Evolutionary conservation across 2,888 invertebrate genomes (phyloP).

Genomic region (Clunio marinus): DNA sequence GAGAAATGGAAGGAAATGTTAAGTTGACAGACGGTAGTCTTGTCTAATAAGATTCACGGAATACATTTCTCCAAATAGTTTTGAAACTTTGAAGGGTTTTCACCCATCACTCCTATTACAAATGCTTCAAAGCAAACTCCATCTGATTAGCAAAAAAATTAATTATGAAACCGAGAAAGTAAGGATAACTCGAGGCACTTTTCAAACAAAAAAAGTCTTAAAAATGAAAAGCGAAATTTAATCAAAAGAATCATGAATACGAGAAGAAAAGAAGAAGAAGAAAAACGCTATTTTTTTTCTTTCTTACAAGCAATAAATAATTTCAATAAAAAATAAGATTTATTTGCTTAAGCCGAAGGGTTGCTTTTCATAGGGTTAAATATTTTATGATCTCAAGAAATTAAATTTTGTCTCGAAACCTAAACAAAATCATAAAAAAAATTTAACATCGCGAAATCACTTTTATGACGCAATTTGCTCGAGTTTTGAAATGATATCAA

Average conservation of each 20-base stretch:
- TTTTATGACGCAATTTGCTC: too few relatives aligned
- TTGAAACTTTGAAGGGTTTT: slow-evolving; percentile 2
- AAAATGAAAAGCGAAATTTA: neutral
- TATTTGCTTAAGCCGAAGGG: slow-evolving; percentile 19
- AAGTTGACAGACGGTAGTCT: slow-evolving; percentile 8
- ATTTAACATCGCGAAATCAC: too few relatives aligned
- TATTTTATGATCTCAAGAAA: too few relatives aligned
- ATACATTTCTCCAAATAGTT: neutral
- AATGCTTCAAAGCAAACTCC: neutral
- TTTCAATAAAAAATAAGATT: slow-evolving; percentile 30
- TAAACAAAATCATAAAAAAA: too few relatives aligned
- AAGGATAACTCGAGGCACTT: slow-evolving; percentile 7
- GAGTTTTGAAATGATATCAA: too few relatives aligned
- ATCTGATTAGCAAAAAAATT: slow-evolving; percentile 9
- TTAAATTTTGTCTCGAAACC: too few relatives aligned
- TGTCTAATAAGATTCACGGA: neutral
- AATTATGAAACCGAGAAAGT: neutral
- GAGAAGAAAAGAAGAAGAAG: too few relatives aligned
- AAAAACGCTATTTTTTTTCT: neutral
- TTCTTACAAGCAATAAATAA: slow-evolving; percentile 5
- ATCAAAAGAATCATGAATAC: slow-evolving; percentile 10
- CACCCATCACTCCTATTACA: neutral
- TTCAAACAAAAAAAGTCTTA: neutral
- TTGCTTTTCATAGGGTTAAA: neutral
- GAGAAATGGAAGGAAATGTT: neutral